Base-by-base conservation (phyloP, 2,888 invertebrate species). In the Fragum whitleyi region DNA sequence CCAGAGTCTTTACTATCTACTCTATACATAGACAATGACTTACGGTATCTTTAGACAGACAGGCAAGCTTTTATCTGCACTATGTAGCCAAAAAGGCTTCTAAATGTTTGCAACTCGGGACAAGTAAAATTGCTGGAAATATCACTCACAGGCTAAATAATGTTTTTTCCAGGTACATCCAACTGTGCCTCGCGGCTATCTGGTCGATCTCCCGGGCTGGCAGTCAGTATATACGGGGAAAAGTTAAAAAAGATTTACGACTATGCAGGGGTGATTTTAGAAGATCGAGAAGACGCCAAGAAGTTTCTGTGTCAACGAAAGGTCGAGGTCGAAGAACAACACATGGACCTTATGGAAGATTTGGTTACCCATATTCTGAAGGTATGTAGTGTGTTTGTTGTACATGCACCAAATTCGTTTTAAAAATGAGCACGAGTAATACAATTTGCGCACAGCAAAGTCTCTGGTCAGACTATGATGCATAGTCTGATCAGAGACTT, bases 281-380 rank as follows among this genome's bases (percentile, higher is more conserved):
- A 81, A 59, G 85, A 85, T 36, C 62, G 85, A n/a, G 68, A 75
- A 51, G 75, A 77, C n/a, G 19, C 79, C 9, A 71, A 74, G 26
- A 39, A 68, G 26, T 65, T 75, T n/a, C 67, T 85, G 19, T 26
- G 39, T 42, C 32, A 28, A 3, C 62, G 79, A 29, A 85, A 75
- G 28, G 59, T 57, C 11, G 74, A 57, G 1, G 39, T 85, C 19
- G 65, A 72, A 28, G 85, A 81, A 36, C 51, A 74, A 47, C 62
- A 81, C 16, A 39, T 74, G n/a, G 76, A 72, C 11, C 47, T 74
- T n/a, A 74, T 85, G 77, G 79, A 85, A 26, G 79, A 77, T 51
- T 19, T 81, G 1, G 79, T 81, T 1, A 51, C 76, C 21, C 51
- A 74, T 19, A 62, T 84, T 26, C 47, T 79, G 2, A 76, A 78